phyloP scores from a whole-genome alignment of 2,797 vertebrate genomes.

The Menidia menidia region DNA sequence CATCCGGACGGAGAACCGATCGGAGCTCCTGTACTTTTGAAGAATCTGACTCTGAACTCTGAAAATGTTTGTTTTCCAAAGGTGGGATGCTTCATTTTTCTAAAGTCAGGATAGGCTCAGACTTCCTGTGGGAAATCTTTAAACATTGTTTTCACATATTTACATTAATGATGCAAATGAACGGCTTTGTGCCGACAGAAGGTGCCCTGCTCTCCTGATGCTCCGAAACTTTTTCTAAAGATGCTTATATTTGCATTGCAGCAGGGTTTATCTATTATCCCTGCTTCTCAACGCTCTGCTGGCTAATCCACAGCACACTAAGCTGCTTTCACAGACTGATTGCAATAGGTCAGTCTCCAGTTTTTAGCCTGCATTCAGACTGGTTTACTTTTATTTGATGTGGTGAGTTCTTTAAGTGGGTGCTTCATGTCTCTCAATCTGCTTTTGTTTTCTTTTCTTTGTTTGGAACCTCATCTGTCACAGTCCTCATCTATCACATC shows the following conservation, averaged over 20 bases:
- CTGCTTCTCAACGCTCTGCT: constrained; percentile 36
- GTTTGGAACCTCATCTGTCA: no score
- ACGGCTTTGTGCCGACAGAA: neutral
- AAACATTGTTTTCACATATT: neutral
- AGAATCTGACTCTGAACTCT: no score
- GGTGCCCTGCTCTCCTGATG: neutral
- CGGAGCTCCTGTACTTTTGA: no score
- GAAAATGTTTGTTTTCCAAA: neutral
- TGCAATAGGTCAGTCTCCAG: constrained; percentile 50
- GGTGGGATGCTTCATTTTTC: neutral
- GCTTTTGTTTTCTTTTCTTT: neutral
- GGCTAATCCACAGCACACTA: constrained; percentile 64
- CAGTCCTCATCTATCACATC: no score
- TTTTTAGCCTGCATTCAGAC: constrained; percentile 46
- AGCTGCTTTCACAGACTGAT: constrained; percentile 72
- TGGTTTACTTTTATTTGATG: constrained; percentile 39
- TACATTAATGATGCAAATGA: constrained; percentile 2
- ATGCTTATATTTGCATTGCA: constrained; percentile 35
- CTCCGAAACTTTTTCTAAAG: constrained; percentile 1
- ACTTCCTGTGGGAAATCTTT: neutral
- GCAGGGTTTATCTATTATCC: constrained; percentile 46
- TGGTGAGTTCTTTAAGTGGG: constrained; percentile 43
- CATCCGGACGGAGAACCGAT: no score
- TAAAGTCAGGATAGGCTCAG: neutral
- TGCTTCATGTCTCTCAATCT: neutral